A percentile compares a stretch with the other conserved stretches of the same genome.
Evolutionary conservation across 2,888 invertebrate species (phyloP).

Genomic region (Dendrolimus houi): DNA sequence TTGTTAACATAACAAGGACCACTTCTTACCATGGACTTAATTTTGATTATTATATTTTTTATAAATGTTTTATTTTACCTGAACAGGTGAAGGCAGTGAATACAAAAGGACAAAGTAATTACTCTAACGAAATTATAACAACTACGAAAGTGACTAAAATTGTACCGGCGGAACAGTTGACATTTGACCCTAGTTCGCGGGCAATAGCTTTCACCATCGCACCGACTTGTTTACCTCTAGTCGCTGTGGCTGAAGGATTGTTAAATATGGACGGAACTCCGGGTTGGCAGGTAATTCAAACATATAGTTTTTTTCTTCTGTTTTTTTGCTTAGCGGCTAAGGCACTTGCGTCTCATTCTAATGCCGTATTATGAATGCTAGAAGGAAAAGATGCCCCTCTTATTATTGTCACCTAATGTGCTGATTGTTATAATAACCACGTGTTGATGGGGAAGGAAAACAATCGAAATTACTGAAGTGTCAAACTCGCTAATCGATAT

Average conservation of each 20-base stretch:
- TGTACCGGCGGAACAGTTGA: slow-evolving; percentile 86
- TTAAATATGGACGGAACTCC: slow-evolving; percentile 45
- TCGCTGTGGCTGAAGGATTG: slow-evolving; percentile 85
- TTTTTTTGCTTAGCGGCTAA: no score
- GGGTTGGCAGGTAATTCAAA: slow-evolving; percentile 51
- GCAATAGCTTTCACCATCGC: slow-evolving; percentile 87
- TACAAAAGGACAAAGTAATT: slow-evolving; percentile 90
- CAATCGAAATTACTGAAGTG: no score
- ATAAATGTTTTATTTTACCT: slow-evolving; percentile 9
- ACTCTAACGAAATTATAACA: slow-evolving; percentile 88
- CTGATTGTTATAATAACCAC: no score
- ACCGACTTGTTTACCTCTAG: slow-evolving; percentile 85
- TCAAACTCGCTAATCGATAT: no score
- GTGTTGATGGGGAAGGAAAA: no score
- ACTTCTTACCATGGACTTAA: no score
- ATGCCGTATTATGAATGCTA: no score
- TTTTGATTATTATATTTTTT: slow-evolving; percentile 12
- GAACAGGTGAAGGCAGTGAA: slow-evolving; percentile 88
- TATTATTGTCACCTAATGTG: no score
- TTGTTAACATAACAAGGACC: no score
- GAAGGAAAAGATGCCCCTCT: no score
- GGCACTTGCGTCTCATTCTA: no score
- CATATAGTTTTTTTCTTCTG: not conserved
- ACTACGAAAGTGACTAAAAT: slow-evolving; percentile 91
- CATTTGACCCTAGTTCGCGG: slow-evolving; percentile 86